Percentiles rank a stretch among this genome's conserved stretches.
Conservation (phyloP, 1,140 invertebrate genomes). For the Drosophila nebulosa region DNA sequence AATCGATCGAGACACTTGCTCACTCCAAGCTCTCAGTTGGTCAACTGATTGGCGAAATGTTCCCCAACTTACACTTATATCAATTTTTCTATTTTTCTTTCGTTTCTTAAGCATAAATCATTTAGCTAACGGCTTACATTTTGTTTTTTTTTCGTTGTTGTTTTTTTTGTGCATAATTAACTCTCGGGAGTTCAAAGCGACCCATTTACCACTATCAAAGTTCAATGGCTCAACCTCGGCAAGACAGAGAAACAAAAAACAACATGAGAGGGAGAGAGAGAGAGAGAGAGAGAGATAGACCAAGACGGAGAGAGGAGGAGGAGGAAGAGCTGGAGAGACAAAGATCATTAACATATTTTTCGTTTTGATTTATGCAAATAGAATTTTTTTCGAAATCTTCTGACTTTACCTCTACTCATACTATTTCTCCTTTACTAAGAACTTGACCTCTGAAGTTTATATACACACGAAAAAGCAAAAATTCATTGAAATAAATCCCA, state of each 20-base stretch:
- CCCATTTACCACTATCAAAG: slow-evolving; percentile 36
- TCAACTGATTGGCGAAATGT: slow-evolving; percentile 36
- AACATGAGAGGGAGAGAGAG: not conserved
- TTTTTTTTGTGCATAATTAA: slow-evolving; percentile 51
- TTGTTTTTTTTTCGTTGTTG: slow-evolving; percentile 3
- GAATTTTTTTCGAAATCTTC: not conserved
- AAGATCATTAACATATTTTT: slow-evolving; percentile 1
- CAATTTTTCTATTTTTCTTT: slow-evolving; percentile 23
- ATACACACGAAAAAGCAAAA: not conserved
- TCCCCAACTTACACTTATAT: slow-evolving; percentile 33
- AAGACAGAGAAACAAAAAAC: slow-evolving; percentile 32
- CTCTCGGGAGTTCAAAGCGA: slow-evolving; percentile 39
- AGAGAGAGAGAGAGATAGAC: not conserved
- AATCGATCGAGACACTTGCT: not conserved
- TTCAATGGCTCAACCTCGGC: slow-evolving; percentile 44
- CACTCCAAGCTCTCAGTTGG: slow-evolving; percentile 18
- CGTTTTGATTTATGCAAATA: not conserved
- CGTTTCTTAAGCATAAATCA: slow-evolving; percentile 22
- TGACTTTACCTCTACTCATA: not conserved
- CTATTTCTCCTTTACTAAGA: not conserved
- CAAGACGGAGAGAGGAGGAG: not conserved
- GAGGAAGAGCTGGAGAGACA: not conserved
- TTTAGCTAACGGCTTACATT: slow-evolving; percentile 35
- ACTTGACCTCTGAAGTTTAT: not conserved
- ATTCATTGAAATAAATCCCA: too few species aligned